phyloP scores from a whole-genome alignment of 2,113 vertebrate species.

The Scopus umbretta region DNA sequence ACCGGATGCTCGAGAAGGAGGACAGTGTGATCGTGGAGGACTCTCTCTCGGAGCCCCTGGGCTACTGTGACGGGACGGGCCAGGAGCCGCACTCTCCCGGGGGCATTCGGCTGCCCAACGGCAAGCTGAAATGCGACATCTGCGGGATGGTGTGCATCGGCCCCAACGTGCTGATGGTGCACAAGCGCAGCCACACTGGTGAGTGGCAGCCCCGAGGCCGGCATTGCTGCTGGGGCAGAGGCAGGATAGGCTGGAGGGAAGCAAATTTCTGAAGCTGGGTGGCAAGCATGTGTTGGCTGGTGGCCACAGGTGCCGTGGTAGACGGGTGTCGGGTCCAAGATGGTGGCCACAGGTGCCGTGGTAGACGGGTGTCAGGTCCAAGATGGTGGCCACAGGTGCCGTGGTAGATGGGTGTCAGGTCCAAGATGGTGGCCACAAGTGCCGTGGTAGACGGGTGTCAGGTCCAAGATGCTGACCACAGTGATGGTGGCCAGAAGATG shows the following conservation, averaged over 20 bases:
- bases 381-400: fast-evolving
- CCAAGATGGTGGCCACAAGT: not conserved
- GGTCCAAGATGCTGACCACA: not conserved
- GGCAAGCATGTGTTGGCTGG: not conserved
- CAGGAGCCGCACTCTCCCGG: slow-evolving; percentile 84
- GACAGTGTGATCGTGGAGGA: slow-evolving; percentile 74
- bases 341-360: fast-evolving
- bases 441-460: fast-evolving
- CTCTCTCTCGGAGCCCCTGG: slow-evolving; percentile 72
- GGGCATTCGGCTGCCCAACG: slow-evolving; percentile 89
- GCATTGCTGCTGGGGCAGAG: not conserved
- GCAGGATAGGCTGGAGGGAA: not conserved
- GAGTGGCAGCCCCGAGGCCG: slow-evolving; percentile 23
- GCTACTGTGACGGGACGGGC: slow-evolving; percentile 80
- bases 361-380: not conserved
- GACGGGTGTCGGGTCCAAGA: not conserved
- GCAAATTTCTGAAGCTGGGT: not conserved
- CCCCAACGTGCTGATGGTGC: slow-evolving; percentile 97
- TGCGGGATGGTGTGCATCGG: slow-evolving; percentile 97
- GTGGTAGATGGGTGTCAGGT: not conserved
- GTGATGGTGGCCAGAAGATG: not conserved
- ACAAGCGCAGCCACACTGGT: slow-evolving; percentile 98
- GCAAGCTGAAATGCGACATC: slow-evolving; percentile 93
- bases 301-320: fast-evolving
- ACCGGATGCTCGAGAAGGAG: slow-evolving; percentile 78